Conservation (phyloP, 2,797 vertebrate genomes). For the Pseudopleuronectes americanus region DNA sequence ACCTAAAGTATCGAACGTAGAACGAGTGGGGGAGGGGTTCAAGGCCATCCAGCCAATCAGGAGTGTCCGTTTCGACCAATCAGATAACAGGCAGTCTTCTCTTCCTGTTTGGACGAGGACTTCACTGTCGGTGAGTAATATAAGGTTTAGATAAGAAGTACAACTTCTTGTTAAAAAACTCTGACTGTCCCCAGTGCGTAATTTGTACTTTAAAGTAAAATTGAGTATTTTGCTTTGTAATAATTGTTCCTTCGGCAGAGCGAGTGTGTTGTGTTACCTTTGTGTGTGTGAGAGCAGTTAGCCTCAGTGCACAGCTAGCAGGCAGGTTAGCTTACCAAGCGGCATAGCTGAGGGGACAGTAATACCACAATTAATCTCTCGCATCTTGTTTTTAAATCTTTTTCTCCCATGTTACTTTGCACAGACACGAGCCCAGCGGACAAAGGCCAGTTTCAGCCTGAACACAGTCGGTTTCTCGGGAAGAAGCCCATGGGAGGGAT, state of each 20-base stretch:
- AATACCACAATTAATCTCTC: background rate
- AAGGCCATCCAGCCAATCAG: constrained; percentile 52
- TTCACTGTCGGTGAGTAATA: constrained; percentile 60
- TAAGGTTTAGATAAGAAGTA: constrained; percentile 39
- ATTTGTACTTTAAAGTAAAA: fast-evolving
- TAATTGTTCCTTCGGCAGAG: background rate
- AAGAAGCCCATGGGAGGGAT: constrained; percentile 86
- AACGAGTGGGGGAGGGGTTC: background rate
- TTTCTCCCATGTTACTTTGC: background rate
- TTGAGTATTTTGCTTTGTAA: background rate
- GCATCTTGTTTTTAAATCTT: background rate
- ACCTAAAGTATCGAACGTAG: too few relatives aligned
- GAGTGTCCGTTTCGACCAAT: constrained; percentile 59
- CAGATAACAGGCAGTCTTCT: constrained; percentile 16
- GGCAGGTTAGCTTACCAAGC: constrained; percentile 48
- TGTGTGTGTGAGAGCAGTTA: constrained; percentile 47
- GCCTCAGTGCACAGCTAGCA: constrained; percentile 59
- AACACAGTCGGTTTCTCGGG: background rate
- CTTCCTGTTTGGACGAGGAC: constrained; percentile 73
- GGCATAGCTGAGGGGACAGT: background rate
- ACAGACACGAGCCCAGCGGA: background rate
- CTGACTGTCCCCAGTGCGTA: background rate
- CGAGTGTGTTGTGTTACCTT: background rate
- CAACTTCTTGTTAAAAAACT: background rate
- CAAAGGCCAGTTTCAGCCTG: background rate